Conservation (phyloP, 1,140 invertebrate genomes). For the Pseudomyrmex sp. region DNA sequence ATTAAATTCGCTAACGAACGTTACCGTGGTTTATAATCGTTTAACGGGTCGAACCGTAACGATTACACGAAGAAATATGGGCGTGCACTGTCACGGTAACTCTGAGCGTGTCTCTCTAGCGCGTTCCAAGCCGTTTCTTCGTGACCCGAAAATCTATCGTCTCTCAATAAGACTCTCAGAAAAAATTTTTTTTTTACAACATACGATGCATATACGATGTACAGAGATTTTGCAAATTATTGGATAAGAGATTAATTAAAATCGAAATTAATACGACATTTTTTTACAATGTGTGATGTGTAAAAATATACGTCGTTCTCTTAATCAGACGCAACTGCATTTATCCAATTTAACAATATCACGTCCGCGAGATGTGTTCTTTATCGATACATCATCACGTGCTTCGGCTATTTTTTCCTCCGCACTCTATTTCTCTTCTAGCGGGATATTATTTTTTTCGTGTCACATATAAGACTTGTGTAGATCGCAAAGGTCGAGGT, state of each 20-base stretch:
- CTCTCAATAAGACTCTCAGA: not conserved
- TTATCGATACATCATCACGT: too few relatives aligned
- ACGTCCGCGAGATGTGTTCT: too few relatives aligned
- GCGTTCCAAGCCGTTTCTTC: slow-evolving; percentile 12
- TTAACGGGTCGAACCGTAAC: slow-evolving; percentile 68
- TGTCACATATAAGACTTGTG: not conserved
- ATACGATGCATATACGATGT: not conserved
- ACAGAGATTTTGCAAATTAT: not conserved
- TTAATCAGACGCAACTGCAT: too few relatives aligned
- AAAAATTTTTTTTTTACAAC: not conserved
- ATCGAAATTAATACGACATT: not conserved
- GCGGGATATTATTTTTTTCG: not conserved
- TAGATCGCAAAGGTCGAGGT: slow-evolving; percentile 26
- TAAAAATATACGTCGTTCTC: too few relatives aligned
- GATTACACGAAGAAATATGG: slow-evolving; percentile 70
- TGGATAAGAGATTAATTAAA: not conserved
- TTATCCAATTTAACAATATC: too few relatives aligned
- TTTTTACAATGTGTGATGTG: too few relatives aligned
- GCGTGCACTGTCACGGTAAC: slow-evolving; percentile 53
- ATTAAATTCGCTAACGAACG: slow-evolving; percentile 73
- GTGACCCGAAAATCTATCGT: not conserved
- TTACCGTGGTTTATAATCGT: slow-evolving; percentile 69
- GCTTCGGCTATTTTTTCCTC: too few relatives aligned
- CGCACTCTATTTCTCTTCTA: too few relatives aligned
- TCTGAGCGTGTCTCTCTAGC: slow-evolving; percentile 13